These are phyloP conservation scores for Hybognathus amarus DNA, from an alignment of 2,797 vertebrate genomes.

Conservation along the genomic window DNA sequence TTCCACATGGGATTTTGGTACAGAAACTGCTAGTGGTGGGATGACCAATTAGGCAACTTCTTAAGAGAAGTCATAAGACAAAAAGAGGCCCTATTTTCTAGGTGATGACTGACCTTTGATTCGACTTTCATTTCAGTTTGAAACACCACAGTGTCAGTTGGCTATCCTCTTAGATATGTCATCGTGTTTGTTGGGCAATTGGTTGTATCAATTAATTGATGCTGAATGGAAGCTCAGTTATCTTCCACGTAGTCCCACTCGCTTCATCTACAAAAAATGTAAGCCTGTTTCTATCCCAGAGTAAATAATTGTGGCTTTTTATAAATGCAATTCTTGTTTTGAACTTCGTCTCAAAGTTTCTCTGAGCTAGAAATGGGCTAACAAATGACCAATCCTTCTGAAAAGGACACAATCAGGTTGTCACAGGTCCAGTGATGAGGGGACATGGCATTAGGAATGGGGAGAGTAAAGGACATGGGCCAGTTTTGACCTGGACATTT, in stretches of 20 bases:
- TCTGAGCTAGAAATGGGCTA: background rate
- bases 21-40: slow-evolving; percentile 6
- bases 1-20: slow-evolving; percentile 8
- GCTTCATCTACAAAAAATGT: background rate
- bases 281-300: background rate
- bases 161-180: background rate
- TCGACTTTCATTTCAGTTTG: background rate
- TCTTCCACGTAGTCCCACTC: background rate
- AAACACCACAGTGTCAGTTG: background rate
- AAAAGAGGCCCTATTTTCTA: background rate
- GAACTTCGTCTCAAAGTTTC: background rate
- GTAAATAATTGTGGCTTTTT: background rate
- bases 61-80: slow-evolving; percentile 20
- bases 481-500: background rate
- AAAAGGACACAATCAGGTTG: background rate
- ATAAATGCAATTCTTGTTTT: background rate
- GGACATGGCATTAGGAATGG: background rate
- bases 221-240: background rate
- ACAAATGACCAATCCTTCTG: background rate
- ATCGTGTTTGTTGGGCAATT: background rate
- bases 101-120: background rate
- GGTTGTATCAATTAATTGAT: background rate
- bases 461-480: background rate
- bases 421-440: background rate
- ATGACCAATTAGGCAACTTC: slow-evolving; percentile 31